Conservation (phyloP, 2,888 invertebrate genomes). For the Cyrtodaria siliqua region DNA sequence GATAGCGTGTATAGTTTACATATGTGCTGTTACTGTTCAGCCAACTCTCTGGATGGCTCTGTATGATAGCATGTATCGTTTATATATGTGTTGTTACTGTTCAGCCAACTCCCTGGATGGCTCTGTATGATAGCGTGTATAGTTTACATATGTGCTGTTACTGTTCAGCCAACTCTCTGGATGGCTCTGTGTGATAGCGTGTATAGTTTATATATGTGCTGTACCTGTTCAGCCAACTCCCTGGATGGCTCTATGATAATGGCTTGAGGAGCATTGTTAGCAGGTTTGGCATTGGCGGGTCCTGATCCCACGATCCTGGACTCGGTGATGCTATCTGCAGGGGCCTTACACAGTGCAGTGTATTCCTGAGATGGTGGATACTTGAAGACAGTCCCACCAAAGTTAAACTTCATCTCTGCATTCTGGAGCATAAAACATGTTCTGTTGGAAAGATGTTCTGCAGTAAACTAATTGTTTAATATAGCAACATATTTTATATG, state of each 20-base stretch:
- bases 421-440: slow-evolving; percentile 90
- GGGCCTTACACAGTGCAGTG: slow-evolving; percentile 75
- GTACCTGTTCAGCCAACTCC: slow-evolving; percentile 96
- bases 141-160: too few relatives aligned
- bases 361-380: slow-evolving; percentile 89
- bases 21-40: too few relatives aligned
- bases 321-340: slow-evolving; percentile 71
- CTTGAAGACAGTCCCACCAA: slow-evolving; percentile 95
- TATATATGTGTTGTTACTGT: too few relatives aligned
- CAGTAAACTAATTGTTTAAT: background rate
- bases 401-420: slow-evolving; percentile 98
- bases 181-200: too few relatives aligned
- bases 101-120: too few relatives aligned
- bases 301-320: slow-evolving; percentile 76
- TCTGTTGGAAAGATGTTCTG: background rate
- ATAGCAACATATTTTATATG: slow-evolving; percentile 2
- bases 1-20: too few relatives aligned
- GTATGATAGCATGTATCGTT: too few relatives aligned
- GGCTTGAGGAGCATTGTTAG: slow-evolving; percentile 95
- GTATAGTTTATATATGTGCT: too few relatives aligned
- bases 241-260: slow-evolving; percentile 98
- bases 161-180: too few relatives aligned
- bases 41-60: too few relatives aligned
- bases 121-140: too few relatives aligned
- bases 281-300: slow-evolving; percentile 84